These are phyloP conservation scores for Delphinapterus leucas DNA, from an alignment of 2,113 vertebrate species.

Conservation along the genomic window DNA sequence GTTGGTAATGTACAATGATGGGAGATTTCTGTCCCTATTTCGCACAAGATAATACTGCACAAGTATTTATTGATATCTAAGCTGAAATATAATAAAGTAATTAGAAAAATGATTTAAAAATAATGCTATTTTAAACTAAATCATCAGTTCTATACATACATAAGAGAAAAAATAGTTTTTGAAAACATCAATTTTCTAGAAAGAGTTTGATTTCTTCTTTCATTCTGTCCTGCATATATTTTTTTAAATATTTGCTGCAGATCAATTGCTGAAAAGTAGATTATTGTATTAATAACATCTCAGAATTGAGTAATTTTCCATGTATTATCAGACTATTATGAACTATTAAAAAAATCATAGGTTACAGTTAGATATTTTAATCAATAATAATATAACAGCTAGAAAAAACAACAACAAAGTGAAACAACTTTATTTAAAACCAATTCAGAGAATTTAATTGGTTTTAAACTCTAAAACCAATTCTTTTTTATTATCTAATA, in stretches of 20 bases:
- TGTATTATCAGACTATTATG: neutral
- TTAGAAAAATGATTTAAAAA: neutral
- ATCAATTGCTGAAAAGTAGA: neutral
- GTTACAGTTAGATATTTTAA: neutral
- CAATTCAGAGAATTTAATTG: neutral
- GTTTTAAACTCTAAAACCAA: neutral
- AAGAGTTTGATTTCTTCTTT: neutral
- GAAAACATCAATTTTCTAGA: neutral
- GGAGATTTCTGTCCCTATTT: neutral
- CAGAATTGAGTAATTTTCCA: neutral
- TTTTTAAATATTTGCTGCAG: neutral
- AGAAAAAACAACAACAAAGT: neutral
- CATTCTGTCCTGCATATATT: neutral
- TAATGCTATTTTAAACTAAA: neutral
- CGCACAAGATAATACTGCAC: neutral
- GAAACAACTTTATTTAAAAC: neutral
- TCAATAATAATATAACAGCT: neutral
- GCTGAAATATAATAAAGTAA: neutral
- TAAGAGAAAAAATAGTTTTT: neutral
- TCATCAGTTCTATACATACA: neutral
- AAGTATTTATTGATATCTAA: neutral
- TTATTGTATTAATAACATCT: neutral
- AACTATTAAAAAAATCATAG: neutral
- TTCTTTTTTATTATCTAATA: neutral
- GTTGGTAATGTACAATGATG: neutral